Conservation (phyloP, 2,888 invertebrate species). For the Eledone cirrhosa region DNA sequence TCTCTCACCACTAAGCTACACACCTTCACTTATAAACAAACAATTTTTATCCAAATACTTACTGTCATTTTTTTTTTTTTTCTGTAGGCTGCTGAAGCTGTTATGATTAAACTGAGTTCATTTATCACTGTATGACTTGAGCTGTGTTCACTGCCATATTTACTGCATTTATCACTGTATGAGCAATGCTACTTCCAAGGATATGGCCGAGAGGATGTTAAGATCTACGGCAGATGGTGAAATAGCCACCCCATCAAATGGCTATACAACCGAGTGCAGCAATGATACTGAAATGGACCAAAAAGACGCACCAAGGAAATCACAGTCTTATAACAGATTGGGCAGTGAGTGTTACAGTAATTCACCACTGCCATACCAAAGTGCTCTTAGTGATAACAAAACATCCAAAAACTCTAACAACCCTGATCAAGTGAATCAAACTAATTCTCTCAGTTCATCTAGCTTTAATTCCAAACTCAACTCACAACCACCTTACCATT, state of each 20-base stretch:
- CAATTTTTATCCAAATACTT: no score
- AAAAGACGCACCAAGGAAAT: no score
- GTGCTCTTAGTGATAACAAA: conserved; percentile 15
- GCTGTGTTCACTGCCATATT: no score
- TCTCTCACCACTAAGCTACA: no score
- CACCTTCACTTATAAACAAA: no score
- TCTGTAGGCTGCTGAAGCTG: no score
- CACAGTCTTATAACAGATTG: no score
- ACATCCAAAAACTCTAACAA: background rate
- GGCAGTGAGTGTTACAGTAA: conserved; percentile 9
- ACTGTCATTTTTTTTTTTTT: no score
- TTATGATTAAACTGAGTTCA: no score
- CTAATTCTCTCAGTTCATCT: background rate
- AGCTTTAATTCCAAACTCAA: background rate
- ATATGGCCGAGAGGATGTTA: conserved; percentile 8
- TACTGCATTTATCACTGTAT: background rate
- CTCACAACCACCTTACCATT: background rate
- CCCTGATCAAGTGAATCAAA: background rate
- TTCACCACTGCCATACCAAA: background rate
- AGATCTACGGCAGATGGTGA: background rate
- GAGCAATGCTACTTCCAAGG: background rate
- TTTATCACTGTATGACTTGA: no score
- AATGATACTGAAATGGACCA: no score
- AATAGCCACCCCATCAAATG: background rate
- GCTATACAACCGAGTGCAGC: background rate